phyloP scores from a whole-genome alignment of 2,113 vertebrate species.

The Corydoras maculifer region DNA sequence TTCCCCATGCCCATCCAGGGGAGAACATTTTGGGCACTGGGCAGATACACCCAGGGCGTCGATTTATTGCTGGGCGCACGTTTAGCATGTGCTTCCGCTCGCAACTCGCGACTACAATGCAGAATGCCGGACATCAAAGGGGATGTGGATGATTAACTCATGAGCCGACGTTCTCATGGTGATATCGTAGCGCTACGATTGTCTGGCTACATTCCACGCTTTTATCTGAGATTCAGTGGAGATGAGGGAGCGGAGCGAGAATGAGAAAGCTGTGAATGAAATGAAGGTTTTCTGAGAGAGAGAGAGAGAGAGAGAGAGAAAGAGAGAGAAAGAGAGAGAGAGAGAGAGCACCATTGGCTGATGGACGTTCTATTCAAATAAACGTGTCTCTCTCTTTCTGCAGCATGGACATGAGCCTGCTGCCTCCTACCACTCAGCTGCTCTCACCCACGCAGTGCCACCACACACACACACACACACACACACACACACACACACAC shows the following conservation, averaged over 20 bases:
- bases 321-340: slow-evolving; percentile 20
- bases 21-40: no score
- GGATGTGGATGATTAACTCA: no score
- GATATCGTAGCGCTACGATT: not conserved
- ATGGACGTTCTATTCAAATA: slow-evolving; percentile 47
- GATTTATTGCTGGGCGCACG: no score
- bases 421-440: slow-evolving; percentile 55
- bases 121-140: no score
- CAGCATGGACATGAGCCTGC: slow-evolving; percentile 38
- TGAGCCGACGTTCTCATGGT: not conserved
- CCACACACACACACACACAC: slow-evolving; percentile 14
- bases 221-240: not conserved
- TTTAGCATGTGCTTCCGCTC: no score
- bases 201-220: not conserved
- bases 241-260: not conserved
- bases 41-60: no score
- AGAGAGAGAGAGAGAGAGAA: slow-evolving; percentile 34
- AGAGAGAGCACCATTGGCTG: slow-evolving; percentile 36
- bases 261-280: slow-evolving; percentile 20
- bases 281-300: slow-evolving; percentile 8
- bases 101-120: no score
- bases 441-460: slow-evolving; percentile 42
- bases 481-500: not conserved
- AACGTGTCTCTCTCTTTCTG: slow-evolving; percentile 25
- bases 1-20: no score